These are phyloP conservation scores for Drosophila saltans DNA, from an alignment of 1,140 invertebrate genomes.

Conservation along the genomic window DNA sequence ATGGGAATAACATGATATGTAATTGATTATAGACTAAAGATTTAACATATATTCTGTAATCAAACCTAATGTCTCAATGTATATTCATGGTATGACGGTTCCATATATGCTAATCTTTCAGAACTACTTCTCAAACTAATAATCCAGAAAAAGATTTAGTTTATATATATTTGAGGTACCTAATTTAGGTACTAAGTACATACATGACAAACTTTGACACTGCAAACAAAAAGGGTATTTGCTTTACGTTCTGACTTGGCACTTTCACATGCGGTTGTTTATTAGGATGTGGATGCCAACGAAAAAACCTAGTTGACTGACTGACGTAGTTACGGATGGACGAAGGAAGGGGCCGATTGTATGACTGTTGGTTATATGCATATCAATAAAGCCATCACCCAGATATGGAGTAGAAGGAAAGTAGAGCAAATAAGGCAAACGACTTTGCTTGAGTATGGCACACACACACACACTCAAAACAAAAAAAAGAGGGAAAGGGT, in stretches of 20 bases:
- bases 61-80: too few relatives aligned
- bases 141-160: too few relatives aligned
- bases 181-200: too few relatives aligned
- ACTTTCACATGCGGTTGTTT: conserved; percentile 40
- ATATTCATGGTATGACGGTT: too few relatives aligned
- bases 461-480: too few relatives aligned
- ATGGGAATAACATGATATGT: too few relatives aligned
- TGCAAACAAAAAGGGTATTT: conserved; percentile 20
- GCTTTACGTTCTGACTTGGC: conserved; percentile 17
- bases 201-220: too few relatives aligned
- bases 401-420: conserved; percentile 43
- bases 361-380: conserved; percentile 66
- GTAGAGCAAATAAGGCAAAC: conserved; percentile 58
- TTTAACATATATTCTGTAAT: too few relatives aligned
- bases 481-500: not conserved
- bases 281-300: conserved; percentile 58
- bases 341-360: conserved; percentile 1
- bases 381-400: conserved; percentile 73
- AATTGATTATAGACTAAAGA: too few relatives aligned
- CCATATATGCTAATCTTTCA: too few relatives aligned
- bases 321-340: not conserved
- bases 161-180: too few relatives aligned
- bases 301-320: conserved; percentile 14
- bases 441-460: conserved; percentile 27
- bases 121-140: too few relatives aligned